Base-by-base conservation (phyloP, 2,797 vertebrate genomes). In the Anguilla marmorata region DNA sequence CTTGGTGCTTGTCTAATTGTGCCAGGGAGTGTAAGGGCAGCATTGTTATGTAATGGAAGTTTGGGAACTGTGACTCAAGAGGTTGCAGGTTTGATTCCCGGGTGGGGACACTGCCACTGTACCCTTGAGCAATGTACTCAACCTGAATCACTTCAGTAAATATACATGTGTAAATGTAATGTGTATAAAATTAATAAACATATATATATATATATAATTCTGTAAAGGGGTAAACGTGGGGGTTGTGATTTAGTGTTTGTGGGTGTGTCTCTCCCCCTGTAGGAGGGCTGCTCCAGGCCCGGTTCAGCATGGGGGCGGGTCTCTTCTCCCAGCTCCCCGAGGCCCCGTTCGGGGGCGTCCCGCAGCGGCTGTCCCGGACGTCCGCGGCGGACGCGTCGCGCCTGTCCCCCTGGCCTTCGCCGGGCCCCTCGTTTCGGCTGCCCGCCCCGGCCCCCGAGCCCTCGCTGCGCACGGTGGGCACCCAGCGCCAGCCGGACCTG, bases 281-380 rank as follows among this genome's bases (percentile, higher is more conserved):
- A 0, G 96, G 97, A 0, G 96, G 97, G 0, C 94, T 98, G 72
- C 96, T 99, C 85, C 97, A 98, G 84, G 93, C 97, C 69, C 96
- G 95, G 11, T 97, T 98, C 52, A 92, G 94, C 11, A 92, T 91
- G 0, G 48, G 91, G 0, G 30, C 92, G 0, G 90, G 93, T 58
- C 95, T 96, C 66, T 92, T 95, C 0, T 88, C 95, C 0, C 92
- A 94, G 72, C 89, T 94, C 45, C 86, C 93, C 0, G 96, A 96
- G 1, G 89, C 93, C 7, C 89, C 94, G 0, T 90, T 91, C 37
- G 89, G 91, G n/a, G 88, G 80, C 27, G 89, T 94, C 2, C 89
- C 89, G n/a, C 94, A 94, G 63, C 93, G 89, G 87, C 88, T 89
- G 0, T 82, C 87, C 0, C 33, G 85, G 16, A 87, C 92, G 6